Evolutionary conservation across 1,140 invertebrate genomes (phyloP), one percentile per base, ranked within the genome.

Genomic region (Diuraphis noxia): DNA sequence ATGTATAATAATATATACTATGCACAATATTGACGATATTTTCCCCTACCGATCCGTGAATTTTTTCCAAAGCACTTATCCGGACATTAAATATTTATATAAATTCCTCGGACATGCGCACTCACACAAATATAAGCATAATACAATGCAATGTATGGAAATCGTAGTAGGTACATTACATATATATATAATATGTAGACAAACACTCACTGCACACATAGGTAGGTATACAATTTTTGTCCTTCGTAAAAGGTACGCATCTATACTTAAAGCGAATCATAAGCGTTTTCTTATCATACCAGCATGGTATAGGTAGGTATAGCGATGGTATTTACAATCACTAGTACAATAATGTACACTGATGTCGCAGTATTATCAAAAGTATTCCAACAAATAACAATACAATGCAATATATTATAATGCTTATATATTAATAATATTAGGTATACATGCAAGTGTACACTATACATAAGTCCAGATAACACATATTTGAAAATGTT

Each of bases 1-100:
- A 38, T 23, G 34, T n/a, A 46, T 43, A 17, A 85, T 46, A 46
- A n/a, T 13, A 81, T 21, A 25, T 82, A 82, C 30, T 21, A 30
- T 77, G 41, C 23, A 9, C 36, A 34, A 34, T n/a, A n/a, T 34
- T 9, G 34, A 82, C 25, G 25, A 82, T 82, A 82, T 40, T 41
- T 30, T 10, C 38, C 38, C 25, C 25, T 0, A 17, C 13, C n/a
- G 13, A 34, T n/a, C 56, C 10, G 30, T 17, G 56, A 30, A 72
- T n/a, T 82, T 82, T 82, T 82, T 82, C 25, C 23, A 38, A 82
- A 82, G 25, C 38, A 82, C 25, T 82, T 82, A 82, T 30, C n/a
- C n/a, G n/a, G n/a, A n/a, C n/a, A n/a, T n/a, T n/a, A n/a, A n/a
- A n/a, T n/a, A n/a, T n/a, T n/a, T n/a, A n/a, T n/a, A n/a, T n/a